phyloP scores from a whole-genome alignment of 2,888 invertebrate species.

The Diogma glabrata region DNA sequence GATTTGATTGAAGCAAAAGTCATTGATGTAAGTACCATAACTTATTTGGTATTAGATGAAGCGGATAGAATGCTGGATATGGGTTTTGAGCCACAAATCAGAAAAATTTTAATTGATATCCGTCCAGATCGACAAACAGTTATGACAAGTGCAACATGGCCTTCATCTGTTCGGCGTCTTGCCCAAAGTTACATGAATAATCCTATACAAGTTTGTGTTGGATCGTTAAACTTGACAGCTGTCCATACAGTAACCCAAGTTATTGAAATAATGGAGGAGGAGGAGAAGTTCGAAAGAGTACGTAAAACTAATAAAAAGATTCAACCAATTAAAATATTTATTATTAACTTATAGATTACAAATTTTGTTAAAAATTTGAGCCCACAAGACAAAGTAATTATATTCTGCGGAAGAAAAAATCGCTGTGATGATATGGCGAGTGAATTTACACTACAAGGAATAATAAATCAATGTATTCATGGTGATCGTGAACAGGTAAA shows the following conservation, averaged over 20 bases:
- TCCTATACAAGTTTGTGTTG: slow-evolving; percentile 84
- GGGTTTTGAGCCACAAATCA: slow-evolving; percentile 82
- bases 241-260: slow-evolving; percentile 77
- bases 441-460: slow-evolving; percentile 58
- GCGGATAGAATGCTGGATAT: slow-evolving; percentile 80
- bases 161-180: slow-evolving; percentile 69
- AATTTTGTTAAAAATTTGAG: slow-evolving; percentile 60
- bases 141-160: slow-evolving; percentile 98
- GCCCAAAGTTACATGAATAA: slow-evolving; percentile 80
- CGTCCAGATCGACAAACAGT: slow-evolving; percentile 87
- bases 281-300: slow-evolving; percentile 53
- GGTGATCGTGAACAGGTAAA: slow-evolving; percentile 69
- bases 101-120: slow-evolving; percentile 65
- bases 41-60: slow-evolving; percentile 87
- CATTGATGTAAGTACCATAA: slow-evolving; percentile 65
- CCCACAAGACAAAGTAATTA: slow-evolving; percentile 70
- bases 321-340: background rate
- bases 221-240: slow-evolving; percentile 77
- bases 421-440: slow-evolving; percentile 73
- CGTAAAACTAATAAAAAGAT: slow-evolving; percentile 12
- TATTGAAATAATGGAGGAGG: slow-evolving; percentile 60
- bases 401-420: slow-evolving; percentile 82
- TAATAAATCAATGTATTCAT: slow-evolving; percentile 71
- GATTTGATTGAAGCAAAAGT: slow-evolving; percentile 67
- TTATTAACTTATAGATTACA: slow-evolving; percentile 44